These are phyloP conservation scores for Euura lappo DNA, from an alignment of 1,140 invertebrate genomes.

Conservation along the genomic window DNA sequence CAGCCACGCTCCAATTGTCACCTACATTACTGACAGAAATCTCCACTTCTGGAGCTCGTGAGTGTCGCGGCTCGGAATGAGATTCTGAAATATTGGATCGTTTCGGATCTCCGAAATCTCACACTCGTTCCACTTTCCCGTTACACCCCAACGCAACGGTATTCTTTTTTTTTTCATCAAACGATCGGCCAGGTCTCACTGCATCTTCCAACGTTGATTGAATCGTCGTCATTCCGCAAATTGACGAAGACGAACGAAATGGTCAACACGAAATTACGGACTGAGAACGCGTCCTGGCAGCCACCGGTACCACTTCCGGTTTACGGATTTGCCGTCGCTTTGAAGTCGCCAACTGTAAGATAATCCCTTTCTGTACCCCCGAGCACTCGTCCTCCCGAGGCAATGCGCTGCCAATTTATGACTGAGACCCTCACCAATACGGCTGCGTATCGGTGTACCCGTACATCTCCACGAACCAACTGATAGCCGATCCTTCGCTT, in stretches of 20 bases:
- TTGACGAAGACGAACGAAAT: not conserved
- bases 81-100: slow-evolving; percentile 45
- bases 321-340: not conserved
- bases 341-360: not conserved
- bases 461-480: too few species aligned
- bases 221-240: not conserved
- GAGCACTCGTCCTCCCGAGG: not conserved
- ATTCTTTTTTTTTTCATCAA: too few species aligned
- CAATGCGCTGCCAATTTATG: too few species aligned
- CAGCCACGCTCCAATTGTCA: slow-evolving; percentile 43
- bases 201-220: not conserved
- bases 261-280: not conserved
- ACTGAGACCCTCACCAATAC: too few species aligned
- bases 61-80: not conserved
- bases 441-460: too few species aligned
- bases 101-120: slow-evolving; percentile 11
- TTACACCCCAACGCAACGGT: too few species aligned
- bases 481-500: too few species aligned
- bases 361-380: not conserved
- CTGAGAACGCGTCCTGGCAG: too few species aligned
- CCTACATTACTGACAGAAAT: slow-evolving; percentile 28
- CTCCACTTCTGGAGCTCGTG: not conserved
- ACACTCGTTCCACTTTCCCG: too few species aligned
- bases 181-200: too few species aligned
- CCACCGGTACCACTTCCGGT: not conserved